Conservation (phyloP, 2,797 vertebrate species). For the Loriculus beryllinus region DNA sequence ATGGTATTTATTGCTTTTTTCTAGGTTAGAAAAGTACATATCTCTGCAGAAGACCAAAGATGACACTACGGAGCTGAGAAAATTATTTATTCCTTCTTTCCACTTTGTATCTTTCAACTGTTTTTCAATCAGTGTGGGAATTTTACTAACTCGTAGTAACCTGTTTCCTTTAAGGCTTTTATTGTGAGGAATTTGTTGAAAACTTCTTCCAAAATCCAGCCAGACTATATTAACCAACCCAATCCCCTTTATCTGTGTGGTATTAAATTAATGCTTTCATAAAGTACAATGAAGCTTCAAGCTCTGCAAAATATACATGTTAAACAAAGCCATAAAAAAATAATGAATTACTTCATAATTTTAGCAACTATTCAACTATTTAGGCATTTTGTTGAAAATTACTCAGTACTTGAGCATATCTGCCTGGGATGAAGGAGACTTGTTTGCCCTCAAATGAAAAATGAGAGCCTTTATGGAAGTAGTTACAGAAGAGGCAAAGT, state of each 20-base stretch:
- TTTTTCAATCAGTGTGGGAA: neutral
- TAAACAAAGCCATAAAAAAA: neutral
- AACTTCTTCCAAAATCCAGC: neutral
- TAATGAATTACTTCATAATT: neutral
- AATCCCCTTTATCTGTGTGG: neutral
- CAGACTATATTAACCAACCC: rapidly evolving
- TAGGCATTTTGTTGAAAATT: neutral
- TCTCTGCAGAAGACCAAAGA: neutral
- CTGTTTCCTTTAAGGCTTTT: neutral
- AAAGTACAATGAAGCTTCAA: neutral
- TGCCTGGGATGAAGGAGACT: neutral
- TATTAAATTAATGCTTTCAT: neutral
- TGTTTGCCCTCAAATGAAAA: neutral
- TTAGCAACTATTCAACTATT: neutral
- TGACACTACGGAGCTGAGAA: neutral
- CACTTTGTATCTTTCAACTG: neutral
- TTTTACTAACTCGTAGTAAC: neutral
- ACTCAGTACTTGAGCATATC: too few species aligned
- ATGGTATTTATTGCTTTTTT: neutral
- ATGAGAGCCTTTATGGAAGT: neutral
- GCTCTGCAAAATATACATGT: neutral
- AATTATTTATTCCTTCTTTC: neutral
- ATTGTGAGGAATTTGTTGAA: neutral
- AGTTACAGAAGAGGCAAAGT: neutral
- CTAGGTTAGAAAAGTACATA: neutral